A percentile compares a stretch with the other conserved stretches of the same genome.
Conservation (phyloP, 2,113 vertebrate genomes). For the Chaetodon auriga region DNA sequence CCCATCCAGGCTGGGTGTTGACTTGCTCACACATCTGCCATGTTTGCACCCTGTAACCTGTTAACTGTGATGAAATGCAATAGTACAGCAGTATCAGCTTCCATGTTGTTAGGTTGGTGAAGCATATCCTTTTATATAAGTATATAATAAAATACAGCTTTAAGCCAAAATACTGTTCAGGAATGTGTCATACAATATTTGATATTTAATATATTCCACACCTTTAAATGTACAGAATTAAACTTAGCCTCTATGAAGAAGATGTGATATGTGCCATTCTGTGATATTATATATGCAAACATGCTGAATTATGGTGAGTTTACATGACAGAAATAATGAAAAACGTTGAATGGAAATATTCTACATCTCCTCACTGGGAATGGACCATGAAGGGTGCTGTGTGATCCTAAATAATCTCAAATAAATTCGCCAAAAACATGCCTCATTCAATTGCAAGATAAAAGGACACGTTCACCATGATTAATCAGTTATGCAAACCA, state of each 20-base stretch:
- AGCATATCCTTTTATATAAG: not conserved
- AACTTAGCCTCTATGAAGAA: not conserved
- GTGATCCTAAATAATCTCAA: not conserved
- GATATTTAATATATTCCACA: not conserved
- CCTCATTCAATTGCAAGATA: too few species aligned
- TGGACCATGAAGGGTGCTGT: not conserved
- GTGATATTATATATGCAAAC: not conserved
- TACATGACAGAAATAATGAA: not conserved
- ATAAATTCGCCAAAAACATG: not conserved
- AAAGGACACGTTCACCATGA: too few species aligned
- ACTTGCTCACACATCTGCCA: slow-evolving; percentile 21
- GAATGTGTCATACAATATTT: too few species aligned
- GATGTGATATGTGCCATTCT: not conserved
- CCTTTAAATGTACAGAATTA: not conserved
- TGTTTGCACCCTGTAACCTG: not conserved
- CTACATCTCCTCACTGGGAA: not conserved
- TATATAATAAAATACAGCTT: not conserved
- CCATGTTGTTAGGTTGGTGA: too few species aligned
- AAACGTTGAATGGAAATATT: not conserved
- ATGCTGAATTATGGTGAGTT: not conserved
- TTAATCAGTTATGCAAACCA: too few species aligned
- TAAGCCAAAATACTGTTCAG: too few species aligned
- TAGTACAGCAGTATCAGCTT: slow-evolving; percentile 1
- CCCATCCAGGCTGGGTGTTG: slow-evolving; percentile 1
- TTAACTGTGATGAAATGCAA: slow-evolving; percentile 3